Base-by-base conservation (phyloP, 30 jellyfish, hydroid and myxozoan genomes). In the Chrysaora quinquecirrha region DNA sequence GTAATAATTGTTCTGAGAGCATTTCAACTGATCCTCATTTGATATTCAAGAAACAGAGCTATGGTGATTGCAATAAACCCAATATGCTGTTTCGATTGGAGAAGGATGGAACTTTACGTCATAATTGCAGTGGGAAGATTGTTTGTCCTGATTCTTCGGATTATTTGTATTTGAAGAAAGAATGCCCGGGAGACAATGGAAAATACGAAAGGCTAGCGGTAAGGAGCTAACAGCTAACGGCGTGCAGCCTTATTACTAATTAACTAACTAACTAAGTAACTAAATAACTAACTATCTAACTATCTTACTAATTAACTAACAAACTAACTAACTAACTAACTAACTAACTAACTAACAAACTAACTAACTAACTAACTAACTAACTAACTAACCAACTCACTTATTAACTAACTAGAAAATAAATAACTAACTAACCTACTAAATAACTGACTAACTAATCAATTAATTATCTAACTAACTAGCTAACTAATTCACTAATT, bases 111-210 rank as follows among this genome's bases (percentile, higher is more conserved):
- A 49, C 86, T 2, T 34, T 87, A 24, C 60, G 80, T 6, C 96
- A 87, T 50, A 31, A 32, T 29, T 87, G 96, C 67, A 76, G 87
- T 1, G 69, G 78, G 9, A 87, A 80, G 50, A 64, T 35, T 19
- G 96, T 87, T 20, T 87, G 96, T 46, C 87, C 86, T 4, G 86
- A 63, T 68, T 20, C 73, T n/a, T 58, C 56, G 35, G 86, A 87
- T 23, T 22, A 47, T 49, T 63, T 61, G 62, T 27, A 73, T 18
- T 12, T 73, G 28, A 46, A 63, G 12, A 60, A 58, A 19, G 29
- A 60, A 16, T 72, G 93, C 34, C 38, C 63, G 16, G 76, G 56
- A 16, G 96, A 62, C 47, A 83, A 34, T n/a, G 68, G 84, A 19
- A 52, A 76, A 54, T 87, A 35, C 23, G 86, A 64, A 24, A 62